Conservation (phyloP, 2,113 vertebrate species). For the Bubo scandiacus region DNA sequence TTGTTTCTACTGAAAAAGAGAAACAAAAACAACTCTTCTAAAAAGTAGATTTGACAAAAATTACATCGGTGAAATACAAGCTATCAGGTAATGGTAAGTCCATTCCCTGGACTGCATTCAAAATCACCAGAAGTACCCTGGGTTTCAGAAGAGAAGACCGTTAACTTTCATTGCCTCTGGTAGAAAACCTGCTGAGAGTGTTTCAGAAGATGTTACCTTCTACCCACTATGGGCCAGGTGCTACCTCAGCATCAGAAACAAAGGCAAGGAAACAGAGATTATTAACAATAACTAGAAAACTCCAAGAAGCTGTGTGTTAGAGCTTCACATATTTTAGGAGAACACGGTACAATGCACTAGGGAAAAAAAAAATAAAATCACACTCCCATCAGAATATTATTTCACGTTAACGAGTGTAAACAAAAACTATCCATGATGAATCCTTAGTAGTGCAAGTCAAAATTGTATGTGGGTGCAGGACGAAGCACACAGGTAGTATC, state of each 20-base stretch:
- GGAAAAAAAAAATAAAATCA: not conserved
- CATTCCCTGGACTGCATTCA: not conserved
- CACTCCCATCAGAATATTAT: not conserved
- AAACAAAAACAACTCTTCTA: not conserved
- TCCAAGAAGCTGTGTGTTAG: not conserved
- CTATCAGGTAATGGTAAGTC: not conserved
- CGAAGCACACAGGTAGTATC: not conserved
- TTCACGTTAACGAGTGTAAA: accelerated
- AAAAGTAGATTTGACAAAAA: not conserved
- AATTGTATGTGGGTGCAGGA: not conserved
- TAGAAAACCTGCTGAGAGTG: not conserved
- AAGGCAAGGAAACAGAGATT: not conserved
- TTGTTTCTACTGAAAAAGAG: not conserved
- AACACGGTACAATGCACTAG: not conserved
- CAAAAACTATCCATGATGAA: not conserved
- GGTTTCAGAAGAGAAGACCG: not conserved
- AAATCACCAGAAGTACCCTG: not conserved
- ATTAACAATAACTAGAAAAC: not conserved
- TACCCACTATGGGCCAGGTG: not conserved
- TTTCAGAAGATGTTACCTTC: not conserved
- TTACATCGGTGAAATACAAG: not conserved
- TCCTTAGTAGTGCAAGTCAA: not conserved
- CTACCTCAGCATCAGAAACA: not conserved
- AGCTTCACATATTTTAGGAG: not conserved
- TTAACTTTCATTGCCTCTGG: not conserved